Evolutionary conservation across 2,113 vertebrate genomes (phyloP).

Genomic region (Nothobranchius kuhntae): DNA sequence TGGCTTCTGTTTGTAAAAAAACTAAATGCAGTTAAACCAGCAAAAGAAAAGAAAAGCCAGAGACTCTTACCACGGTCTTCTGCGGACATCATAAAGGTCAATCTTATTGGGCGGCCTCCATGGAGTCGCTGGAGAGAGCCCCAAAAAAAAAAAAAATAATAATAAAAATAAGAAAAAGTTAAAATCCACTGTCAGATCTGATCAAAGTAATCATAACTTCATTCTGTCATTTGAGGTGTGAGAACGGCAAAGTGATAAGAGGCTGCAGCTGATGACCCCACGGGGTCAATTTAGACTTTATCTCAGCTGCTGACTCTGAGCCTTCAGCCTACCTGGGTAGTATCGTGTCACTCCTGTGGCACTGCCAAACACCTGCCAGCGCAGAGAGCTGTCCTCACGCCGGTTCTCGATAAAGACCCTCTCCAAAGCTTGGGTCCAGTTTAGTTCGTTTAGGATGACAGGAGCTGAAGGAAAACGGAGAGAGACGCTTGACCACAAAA

Average conservation of each 20-base stretch:
- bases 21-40: too few relatives aligned
- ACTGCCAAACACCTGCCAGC: constrained; percentile 98
- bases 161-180: constrained; percentile 36
- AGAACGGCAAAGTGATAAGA: constrained; percentile 70
- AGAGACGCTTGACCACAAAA: neutral
- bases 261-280: constrained; percentile 45
- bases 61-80: constrained; percentile 91
- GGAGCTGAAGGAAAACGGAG: constrained; percentile 79
- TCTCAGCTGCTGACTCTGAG: constrained; percentile 47
- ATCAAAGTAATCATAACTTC: constrained; percentile 73
- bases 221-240: constrained; percentile 58
- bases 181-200: constrained; percentile 56
- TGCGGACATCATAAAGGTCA: constrained; percentile 95
- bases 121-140: constrained; percentile 83
- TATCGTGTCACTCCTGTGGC: constrained; percentile 97
- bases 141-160: neutral
- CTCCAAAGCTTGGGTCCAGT: constrained; percentile 96
- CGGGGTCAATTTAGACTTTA: constrained; percentile 72
- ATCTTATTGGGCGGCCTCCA: constrained; percentile 98
- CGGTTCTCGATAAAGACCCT: constrained; percentile 93
- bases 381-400: constrained; percentile 90
- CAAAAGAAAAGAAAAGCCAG: too few relatives aligned
- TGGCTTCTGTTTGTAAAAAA: too few relatives aligned
- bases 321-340: constrained; percentile 85
- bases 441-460: constrained; percentile 93